phyloP scores from a whole-genome alignment of 2,888 invertebrate genomes.

The Platynereis dumerilii region DNA sequence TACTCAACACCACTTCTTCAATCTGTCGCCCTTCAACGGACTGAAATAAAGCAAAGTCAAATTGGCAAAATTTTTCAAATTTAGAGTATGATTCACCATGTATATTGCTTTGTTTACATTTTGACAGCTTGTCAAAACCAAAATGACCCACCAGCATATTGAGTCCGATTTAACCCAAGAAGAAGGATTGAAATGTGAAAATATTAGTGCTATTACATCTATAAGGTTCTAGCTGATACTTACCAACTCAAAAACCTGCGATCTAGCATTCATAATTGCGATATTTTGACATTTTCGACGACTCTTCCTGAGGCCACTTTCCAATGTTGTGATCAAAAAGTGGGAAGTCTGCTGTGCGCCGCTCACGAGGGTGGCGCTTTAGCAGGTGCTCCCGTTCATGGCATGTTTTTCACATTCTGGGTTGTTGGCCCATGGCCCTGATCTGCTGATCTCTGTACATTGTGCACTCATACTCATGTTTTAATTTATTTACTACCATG shows the following conservation, averaged over 20 bases:
- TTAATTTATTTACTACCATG: too few relatives aligned
- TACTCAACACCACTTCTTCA: slow-evolving; percentile 55
- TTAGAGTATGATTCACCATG: background rate
- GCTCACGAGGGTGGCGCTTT: too few relatives aligned
- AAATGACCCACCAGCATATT: background rate
- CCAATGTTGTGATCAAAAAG: too few relatives aligned
- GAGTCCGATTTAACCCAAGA: background rate
- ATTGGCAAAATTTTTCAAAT: background rate
- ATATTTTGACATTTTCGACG: too few relatives aligned
- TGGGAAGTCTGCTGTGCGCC: too few relatives aligned
- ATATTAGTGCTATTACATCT: background rate
- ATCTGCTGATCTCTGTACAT: too few relatives aligned
- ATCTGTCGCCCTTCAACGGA: slow-evolving; percentile 64
- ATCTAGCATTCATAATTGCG: slow-evolving; percentile 33
- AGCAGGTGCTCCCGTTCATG: too few relatives aligned
- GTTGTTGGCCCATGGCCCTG: too few relatives aligned
- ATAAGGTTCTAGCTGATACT: background rate
- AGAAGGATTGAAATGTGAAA: background rate
- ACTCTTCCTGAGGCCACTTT: too few relatives aligned
- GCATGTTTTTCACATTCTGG: too few relatives aligned
- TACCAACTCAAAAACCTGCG: slow-evolving; percentile 36
- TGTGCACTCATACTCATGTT: too few relatives aligned
- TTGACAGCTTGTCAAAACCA: background rate
- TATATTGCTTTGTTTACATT: background rate
- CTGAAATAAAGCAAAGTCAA: slow-evolving; percentile 45